Base-by-base conservation (phyloP, 1,140 invertebrate genomes). In the Drosophila fuyamai region DNA sequence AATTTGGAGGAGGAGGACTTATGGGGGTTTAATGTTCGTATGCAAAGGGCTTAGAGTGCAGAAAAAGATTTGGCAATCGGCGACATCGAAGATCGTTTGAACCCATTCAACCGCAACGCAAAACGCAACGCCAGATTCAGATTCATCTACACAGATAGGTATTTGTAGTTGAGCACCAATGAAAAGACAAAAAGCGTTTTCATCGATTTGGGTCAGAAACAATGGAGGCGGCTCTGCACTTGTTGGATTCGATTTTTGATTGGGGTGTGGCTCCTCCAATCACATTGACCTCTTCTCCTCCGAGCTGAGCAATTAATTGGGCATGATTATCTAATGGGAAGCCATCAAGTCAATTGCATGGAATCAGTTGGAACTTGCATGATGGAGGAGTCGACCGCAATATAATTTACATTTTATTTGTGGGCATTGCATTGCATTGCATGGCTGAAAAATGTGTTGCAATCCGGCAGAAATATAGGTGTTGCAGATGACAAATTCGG, bases 61-160 rank as follows among this genome's bases (percentile, higher is more conserved):
- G 50, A 36, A 53, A 76, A 68, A 84, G 79, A 83, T 88, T 88
- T 88, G 84, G 84, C 77, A 88, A 86, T 84, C 81, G 63, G 44
- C 63, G 76, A 73, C 82, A 88, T 83, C 76, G 76, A 83, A 88
- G 83, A 89, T 89, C 67, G 76, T 44, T 89, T 76, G 71, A 62
- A 70, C 54, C 84, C 79, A 88, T 88, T 88, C 84, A 88, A 88
- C 84, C 84, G 84, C 84, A 88, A 81, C 83, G 84, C 76, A 50
- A 50, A 76, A 83, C 83, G 82, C 75, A 78, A 79, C 51, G 35
- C 27, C 10, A 55, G 55, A 59, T 61, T 68, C 79, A 79, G 44
- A 61, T 59, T 66, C 51, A 63, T 9, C 13, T 32, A 81, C 41
- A 65, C 8, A 23, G 43, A 81, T 23, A 47, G 43, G 35, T 56